Percentiles rank a stretch among this genome's conserved stretches.
phyloP scores from a whole-genome alignment of 2,888 invertebrate genomes.

The Dicyrtoma fusca region DNA sequence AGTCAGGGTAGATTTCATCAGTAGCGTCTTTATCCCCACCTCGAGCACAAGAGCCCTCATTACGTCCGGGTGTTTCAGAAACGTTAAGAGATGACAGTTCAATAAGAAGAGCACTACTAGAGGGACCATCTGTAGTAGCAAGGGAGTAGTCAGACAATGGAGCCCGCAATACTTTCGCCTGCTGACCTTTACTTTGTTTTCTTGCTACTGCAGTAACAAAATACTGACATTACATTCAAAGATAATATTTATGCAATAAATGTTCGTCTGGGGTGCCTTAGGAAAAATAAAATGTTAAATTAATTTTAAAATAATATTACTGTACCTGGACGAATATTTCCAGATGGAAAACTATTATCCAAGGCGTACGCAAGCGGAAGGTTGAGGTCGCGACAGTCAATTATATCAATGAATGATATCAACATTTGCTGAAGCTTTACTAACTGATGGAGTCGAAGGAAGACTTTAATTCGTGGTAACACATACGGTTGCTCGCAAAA shows the following conservation, averaged over 20 bases:
- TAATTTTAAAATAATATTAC: too few relatives aligned
- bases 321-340: too few relatives aligned
- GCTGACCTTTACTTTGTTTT: constrained; percentile 3
- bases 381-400: background rate
- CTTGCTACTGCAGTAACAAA: background rate
- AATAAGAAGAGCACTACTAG: constrained; percentile 3
- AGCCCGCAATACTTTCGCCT: background rate
- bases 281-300: too few relatives aligned
- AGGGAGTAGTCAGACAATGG: too few relatives aligned
- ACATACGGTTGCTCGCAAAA: constrained; percentile 18
- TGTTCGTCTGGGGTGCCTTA: too few relatives aligned
- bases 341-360: constrained; percentile 3
- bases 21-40: background rate
- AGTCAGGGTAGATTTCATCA: constrained; percentile 23
- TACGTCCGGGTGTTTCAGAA: background rate
- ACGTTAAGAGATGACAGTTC: too few relatives aligned
- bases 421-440: constrained; percentile 19
- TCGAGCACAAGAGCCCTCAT: background rate
- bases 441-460: constrained; percentile 15
- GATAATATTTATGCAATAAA: too few relatives aligned
- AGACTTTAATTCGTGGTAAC: constrained; percentile 21
- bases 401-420: background rate
- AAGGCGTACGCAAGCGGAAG: constrained; percentile 32
- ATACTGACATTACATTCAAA: too few relatives aligned
- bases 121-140: background rate